Evolutionary conservation across 2,888 invertebrate genomes (phyloP).

Genomic region (Candidula unifasciata): DNA sequence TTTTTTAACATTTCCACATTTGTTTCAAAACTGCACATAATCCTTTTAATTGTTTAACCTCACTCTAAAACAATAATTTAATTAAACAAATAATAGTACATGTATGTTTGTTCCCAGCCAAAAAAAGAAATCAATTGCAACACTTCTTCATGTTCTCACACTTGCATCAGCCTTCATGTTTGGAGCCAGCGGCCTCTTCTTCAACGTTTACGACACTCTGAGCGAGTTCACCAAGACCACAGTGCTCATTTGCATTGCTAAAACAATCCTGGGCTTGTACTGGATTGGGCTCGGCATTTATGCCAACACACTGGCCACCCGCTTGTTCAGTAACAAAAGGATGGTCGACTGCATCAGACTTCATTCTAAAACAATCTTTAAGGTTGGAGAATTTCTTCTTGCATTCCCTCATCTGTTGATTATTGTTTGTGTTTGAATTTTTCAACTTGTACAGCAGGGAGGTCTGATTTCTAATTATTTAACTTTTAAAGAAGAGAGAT

Average conservation of each 20-base stretch:
- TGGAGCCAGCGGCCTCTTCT: slow-evolving; percentile 71
- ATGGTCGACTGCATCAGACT: slow-evolving; percentile 77
- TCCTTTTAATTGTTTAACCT: neutral
- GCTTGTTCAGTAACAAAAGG: slow-evolving; percentile 75
- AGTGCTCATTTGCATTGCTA: slow-evolving; percentile 74
- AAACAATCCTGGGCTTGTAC: slow-evolving; percentile 73
- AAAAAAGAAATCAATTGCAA: slow-evolving; percentile 60
- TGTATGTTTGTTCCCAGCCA: neutral
- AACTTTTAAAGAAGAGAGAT: no score
- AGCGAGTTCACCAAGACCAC: slow-evolving; percentile 73
- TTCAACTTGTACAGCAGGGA: no score
- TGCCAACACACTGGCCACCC: slow-evolving; percentile 77
- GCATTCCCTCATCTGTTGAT: no score
- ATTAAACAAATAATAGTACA: neutral
- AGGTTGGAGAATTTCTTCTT: slow-evolving; percentile 66
- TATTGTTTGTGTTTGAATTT: no score
- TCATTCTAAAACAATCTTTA: slow-evolving; percentile 78
- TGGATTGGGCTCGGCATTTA: slow-evolving; percentile 78
- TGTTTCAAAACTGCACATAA: no score
- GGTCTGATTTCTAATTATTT: no score
- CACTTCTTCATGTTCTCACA: slow-evolving; percentile 72
- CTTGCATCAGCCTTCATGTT: slow-evolving; percentile 67
- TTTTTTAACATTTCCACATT: no score
- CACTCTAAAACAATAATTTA: neutral
- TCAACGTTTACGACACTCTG: slow-evolving; percentile 73